Base-by-base conservation (phyloP, 2,797 vertebrate species). In the Sparidentex hasta region DNA sequence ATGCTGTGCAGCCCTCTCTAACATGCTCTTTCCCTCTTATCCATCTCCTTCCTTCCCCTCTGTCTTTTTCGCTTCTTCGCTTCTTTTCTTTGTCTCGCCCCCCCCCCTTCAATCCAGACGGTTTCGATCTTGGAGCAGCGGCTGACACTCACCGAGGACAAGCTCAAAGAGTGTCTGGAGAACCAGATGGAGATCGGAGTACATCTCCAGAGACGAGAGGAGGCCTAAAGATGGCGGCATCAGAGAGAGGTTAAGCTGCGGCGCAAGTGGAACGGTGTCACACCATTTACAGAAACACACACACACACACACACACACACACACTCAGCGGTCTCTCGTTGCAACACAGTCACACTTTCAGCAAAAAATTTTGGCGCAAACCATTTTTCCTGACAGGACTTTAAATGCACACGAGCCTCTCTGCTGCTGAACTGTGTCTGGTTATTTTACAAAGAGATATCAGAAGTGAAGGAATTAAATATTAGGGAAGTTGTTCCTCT, bases 101-200 rank as follows among this genome's bases (percentile, higher is more conserved):
- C 67, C 58, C 67, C 58, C 54, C 65, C 55, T 72, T 77, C 80
- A 8, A 27, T 78, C 59, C 93, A 96, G 95, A 95, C 94, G 7
- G 94, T 95, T 91, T 92, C 92, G 16, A 95, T 95, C 87, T 92
- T 99, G 91, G 98, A 99, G 93, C 97, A 98, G 93, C 95, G 98
- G 73, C 91, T 99, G 93, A 97, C 97, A 0, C 94, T 99, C 88
- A 97, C 97, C 0, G 98, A 99, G 91, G 97, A 99, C 95, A 98
- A 97, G 88, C 95, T 99, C 89, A 97, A 98, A 90, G 97, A 98
- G 91, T 99, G 97, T 85, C 94, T 99, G 88, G 96, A 98, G 86
- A 96, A 95, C 91, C 97, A 98, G 93, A 94, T 96, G 91, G 95
- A 96, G 92, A 97, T 97, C 75, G 62, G 88, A 51, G 81, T 95